These are phyloP conservation scores for Heliconius hermathena DNA, from an alignment of 1,140 invertebrate species.

Conservation along the genomic window DNA sequence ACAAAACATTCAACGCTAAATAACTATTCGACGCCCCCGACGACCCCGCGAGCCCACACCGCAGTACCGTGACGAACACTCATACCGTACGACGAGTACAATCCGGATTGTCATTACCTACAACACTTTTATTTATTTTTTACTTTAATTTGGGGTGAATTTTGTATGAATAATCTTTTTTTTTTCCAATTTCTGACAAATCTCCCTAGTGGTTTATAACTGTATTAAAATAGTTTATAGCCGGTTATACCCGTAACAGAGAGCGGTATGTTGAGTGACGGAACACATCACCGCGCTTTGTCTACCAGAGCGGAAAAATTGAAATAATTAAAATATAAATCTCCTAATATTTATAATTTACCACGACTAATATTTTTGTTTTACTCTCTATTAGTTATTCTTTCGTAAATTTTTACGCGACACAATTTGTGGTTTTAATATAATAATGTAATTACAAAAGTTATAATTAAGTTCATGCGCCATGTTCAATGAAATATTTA, in stretches of 20 bases:
- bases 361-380: background rate
- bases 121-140: background rate
- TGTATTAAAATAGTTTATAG: constrained; percentile 17
- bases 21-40: background rate
- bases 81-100: background rate
- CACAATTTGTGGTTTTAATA: background rate
- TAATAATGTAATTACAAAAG: background rate
- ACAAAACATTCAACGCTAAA: background rate
- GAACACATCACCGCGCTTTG: too few species aligned
- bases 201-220: background rate
- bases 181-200: background rate
- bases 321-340: too few species aligned
- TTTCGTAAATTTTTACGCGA: background rate
- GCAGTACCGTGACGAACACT: constrained; percentile 16
- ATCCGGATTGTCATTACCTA: background rate
- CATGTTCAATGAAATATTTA: background rate
- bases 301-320: background rate
- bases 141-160: background rate
- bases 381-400: background rate
- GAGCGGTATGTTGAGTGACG: too few species aligned
- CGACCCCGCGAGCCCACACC: constrained; percentile 4
- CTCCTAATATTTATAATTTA: too few species aligned
- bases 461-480: background rate
- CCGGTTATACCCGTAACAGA: background rate
- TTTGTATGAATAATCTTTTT: background rate